These are phyloP conservation scores for Seriola aureovittata DNA, from an alignment of 2,113 vertebrate genomes.

Conservation along the genomic window DNA sequence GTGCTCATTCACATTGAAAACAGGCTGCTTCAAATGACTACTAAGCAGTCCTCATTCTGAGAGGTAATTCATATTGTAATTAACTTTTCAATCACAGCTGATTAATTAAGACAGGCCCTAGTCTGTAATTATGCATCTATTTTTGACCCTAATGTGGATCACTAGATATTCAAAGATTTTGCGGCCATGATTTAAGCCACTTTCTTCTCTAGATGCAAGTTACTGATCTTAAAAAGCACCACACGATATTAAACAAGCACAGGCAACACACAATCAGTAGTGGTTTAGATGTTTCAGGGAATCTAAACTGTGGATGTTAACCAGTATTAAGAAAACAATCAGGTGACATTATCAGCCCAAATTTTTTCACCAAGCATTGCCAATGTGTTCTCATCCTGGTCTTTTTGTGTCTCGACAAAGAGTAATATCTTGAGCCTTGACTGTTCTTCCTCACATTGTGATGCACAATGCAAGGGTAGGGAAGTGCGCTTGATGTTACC, in stretches of 20 bases:
- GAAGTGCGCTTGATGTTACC: constrained; percentile 69
- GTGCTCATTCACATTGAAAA: constrained; percentile 83
- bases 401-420: constrained; percentile 8
- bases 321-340: constrained; percentile 1
- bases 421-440: constrained; percentile 32
- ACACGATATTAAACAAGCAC: constrained; percentile 5
- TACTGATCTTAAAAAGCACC: constrained; percentile 40
- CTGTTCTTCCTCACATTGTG: constrained; percentile 57
- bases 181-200: constrained; percentile 37
- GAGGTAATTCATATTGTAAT: constrained; percentile 89
- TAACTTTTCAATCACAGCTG: constrained; percentile 88
- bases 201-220: constrained; percentile 9
- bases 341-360: background rate
- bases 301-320: background rate
- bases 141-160: constrained; percentile 79
- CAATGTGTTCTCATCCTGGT: background rate
- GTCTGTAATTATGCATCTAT: constrained; percentile 88
- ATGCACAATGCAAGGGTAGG: constrained; percentile 54
- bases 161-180: constrained; percentile 70
- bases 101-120: constrained; percentile 85
- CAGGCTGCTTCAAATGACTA: constrained; percentile 85
- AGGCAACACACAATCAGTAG: background rate
- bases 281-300: constrained; percentile 5
- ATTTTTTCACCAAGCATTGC: background rate
- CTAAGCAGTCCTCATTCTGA: constrained; percentile 83